Evolutionary conservation across 2,888 invertebrate genomes (phyloP), one percentile per base, ranked within the genome.

Genomic region (Pristionchus entomophagus): DNA sequence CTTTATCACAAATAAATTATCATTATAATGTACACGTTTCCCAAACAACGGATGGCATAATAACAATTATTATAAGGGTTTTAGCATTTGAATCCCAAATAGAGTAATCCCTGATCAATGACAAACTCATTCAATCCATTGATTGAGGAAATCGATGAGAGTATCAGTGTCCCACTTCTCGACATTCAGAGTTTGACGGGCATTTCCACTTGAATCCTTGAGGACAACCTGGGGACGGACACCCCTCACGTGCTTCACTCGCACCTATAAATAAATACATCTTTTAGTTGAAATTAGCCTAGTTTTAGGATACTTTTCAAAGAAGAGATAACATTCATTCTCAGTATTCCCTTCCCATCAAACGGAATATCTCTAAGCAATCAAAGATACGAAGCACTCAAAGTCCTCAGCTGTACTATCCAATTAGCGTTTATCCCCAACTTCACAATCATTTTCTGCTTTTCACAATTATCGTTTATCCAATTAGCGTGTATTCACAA

Each of bases 161-260:
- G 98, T 97, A 94, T 99, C 98, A 0, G 99, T 99, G 94, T 98
- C 97, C 99, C 99, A 99, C 94, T 98, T 98, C 92, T 97, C 97
- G 93, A 99, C 98, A 84, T 97, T 98, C 45, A 99, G 95, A 35
- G 96, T 94, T 88, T 92, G 91, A 62, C 91, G 89, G 6, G 91
- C 87, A 35, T 87, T 87, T 32, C 92, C 91, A 85, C 88, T 88
- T 88, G 96, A 96, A 93, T 98, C 97, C 85, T 97, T 95, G 82
- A 99, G 95, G 94, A 97, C 97, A 77, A 99, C 97, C 88, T 97
- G 96, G 0, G 99, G 99, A 94, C 98, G 97, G 86, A 97, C 95
- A 8, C 98, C 99, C 88, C 98, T 95, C 0, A 97, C 96, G 93
- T 98, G 98, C 93, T 84, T 84, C 32, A 84, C 84, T 35, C 96